Conservation (phyloP, 2,113 vertebrate species). For the Octodon degus region DNA sequence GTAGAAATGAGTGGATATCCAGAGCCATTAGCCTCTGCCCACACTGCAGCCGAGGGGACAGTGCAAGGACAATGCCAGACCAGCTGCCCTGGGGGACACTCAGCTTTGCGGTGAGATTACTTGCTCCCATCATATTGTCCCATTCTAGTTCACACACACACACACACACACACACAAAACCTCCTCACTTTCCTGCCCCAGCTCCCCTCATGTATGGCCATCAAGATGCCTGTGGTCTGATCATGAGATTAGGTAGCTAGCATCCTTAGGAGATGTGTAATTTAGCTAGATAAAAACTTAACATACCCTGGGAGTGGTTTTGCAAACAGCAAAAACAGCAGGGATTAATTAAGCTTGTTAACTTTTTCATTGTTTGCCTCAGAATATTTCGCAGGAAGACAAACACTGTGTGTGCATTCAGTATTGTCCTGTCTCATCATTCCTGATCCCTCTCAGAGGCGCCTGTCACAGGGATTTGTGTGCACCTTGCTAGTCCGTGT, state of each 20-base stretch:
- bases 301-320: background rate
- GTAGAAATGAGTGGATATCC: no score
- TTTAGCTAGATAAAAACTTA: background rate
- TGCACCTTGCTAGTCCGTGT: no score
- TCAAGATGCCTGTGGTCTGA: background rate
- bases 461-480: background rate
- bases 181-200: background rate
- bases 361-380: background rate
- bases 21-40: background rate
- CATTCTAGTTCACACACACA: background rate
- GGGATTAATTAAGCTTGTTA: slow-evolving; percentile 15
- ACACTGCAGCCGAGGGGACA: no score
- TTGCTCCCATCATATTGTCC: no score
- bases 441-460: background rate
- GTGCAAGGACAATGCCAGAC: rapidly evolving
- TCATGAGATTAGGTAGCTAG: background rate
- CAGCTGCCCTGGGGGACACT: no score
- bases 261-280: background rate
- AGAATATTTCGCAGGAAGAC: background rate
- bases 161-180: background rate
- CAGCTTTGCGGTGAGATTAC: rapidly evolving
- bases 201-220: background rate
- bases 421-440: background rate
- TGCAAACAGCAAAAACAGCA: background rate
- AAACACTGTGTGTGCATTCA: background rate